Evolutionary conservation across 2,888 invertebrate species (phyloP).

Genomic region (Agonopterix subpropinquella): DNA sequence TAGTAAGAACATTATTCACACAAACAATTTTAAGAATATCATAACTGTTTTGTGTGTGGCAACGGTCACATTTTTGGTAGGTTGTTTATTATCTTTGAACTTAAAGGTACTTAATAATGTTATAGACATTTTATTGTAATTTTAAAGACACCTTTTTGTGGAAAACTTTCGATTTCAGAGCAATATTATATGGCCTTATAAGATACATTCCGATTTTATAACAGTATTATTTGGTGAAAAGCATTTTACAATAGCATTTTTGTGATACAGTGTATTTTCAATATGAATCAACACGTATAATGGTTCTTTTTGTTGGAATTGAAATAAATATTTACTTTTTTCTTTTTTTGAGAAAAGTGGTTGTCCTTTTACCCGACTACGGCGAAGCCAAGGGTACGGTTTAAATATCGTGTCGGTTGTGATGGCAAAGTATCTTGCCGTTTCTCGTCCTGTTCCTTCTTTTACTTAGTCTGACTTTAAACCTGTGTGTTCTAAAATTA

Average conservation of each 20-base stretch:
- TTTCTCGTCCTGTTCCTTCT: too few relatives aligned
- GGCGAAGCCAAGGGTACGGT: too few relatives aligned
- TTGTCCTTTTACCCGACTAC: too few relatives aligned
- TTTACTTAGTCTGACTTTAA: too few relatives aligned
- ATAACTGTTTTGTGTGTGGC: not conserved
- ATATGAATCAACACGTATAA: too few relatives aligned
- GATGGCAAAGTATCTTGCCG: too few relatives aligned
- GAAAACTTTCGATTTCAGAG: not conserved
- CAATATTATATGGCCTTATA: constrained; percentile 4
- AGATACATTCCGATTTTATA: constrained; percentile 26
- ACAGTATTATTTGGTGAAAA: constrained; percentile 48
- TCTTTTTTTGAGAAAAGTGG: too few relatives aligned
- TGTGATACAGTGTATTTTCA: not conserved
- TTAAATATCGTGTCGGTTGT: too few relatives aligned
- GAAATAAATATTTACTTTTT: too few relatives aligned
- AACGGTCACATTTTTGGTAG: not conserved
- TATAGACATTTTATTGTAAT: not conserved
- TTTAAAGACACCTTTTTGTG: too few relatives aligned
- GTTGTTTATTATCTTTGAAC: constrained; percentile 32
- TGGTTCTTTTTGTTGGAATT: too few relatives aligned
- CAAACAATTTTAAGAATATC: not conserved
- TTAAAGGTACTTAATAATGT: constrained; percentile 57
- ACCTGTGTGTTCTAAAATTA: too few relatives aligned
- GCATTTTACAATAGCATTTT: constrained; percentile 4
- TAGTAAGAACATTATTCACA: constrained; percentile 23